A percentile compares a stretch with the other conserved stretches of the same genome.
Conservation (phyloP, 2,113 vertebrate species). For the Sturnus vulgaris region DNA sequence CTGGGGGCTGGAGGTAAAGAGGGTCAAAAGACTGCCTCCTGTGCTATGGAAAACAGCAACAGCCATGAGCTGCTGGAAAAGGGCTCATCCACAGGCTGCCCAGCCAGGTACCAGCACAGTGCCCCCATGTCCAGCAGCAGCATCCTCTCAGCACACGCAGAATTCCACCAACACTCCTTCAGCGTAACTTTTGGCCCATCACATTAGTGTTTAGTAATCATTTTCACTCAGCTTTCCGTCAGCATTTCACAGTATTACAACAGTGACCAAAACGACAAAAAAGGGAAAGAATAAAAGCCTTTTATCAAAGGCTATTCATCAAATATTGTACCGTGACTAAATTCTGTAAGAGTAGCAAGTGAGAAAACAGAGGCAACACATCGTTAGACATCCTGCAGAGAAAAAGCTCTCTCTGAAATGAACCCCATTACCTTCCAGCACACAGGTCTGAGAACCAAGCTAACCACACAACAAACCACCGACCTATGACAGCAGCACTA, state of each 20-base stretch:
- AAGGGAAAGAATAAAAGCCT: not conserved
- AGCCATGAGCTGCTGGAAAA: not conserved
- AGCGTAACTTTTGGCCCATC: not conserved
- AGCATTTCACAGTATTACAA: constrained; percentile 30
- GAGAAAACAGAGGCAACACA: constrained; percentile 33
- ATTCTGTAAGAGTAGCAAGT: constrained; percentile 16
- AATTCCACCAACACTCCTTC: not conserved
- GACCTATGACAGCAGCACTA: not conserved
- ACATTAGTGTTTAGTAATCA: not conserved
- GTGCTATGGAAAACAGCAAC: not conserved
- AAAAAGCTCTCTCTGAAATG: constrained; percentile 32
- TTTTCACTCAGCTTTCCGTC: constrained; percentile 1
- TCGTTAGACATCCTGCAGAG: constrained; percentile 33
- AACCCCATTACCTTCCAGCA: constrained; percentile 57
- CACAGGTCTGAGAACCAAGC: constrained; percentile 48
- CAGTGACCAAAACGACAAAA: not conserved
- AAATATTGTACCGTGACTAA: constrained; percentile 27
- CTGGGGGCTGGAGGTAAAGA: not conserved
- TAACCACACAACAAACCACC: constrained; percentile 59
- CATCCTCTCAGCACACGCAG: not conserved
- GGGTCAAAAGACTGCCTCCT: not conserved
- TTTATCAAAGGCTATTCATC: constrained; percentile 32
- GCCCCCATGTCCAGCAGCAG: not conserved
- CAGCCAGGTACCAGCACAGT: not conserved
- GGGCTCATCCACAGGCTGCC: not conserved